These are phyloP conservation scores for Scaptomyza cyrtandrae DNA, from an alignment of 2,888 invertebrate species.

Conservation along the genomic window DNA sequence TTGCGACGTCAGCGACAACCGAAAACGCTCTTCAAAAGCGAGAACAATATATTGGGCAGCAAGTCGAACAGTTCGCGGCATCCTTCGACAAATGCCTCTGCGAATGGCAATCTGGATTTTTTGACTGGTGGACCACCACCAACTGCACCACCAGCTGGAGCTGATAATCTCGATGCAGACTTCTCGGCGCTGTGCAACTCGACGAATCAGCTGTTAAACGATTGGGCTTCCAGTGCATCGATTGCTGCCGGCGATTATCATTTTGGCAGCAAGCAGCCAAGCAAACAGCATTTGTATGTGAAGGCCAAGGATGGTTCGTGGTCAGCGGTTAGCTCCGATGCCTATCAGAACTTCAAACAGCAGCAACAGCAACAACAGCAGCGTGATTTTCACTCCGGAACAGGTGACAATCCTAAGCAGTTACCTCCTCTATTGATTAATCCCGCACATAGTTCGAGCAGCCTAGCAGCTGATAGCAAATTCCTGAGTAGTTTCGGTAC, in stretches of 20 bases:
- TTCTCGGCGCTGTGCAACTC: constrained; percentile 79
- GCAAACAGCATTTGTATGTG: constrained; percentile 83
- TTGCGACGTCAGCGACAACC: constrained; percentile 83
- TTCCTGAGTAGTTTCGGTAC: constrained; percentile 84
- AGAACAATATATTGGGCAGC: constrained; percentile 82
- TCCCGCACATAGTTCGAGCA: constrained; percentile 66
- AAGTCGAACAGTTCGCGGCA: constrained; percentile 35
- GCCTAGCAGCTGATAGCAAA: constrained; percentile 79
- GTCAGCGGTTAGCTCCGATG: constrained; percentile 83
- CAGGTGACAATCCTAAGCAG: constrained; percentile 73
- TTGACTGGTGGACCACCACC: constrained; percentile 67
- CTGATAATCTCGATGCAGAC: constrained; percentile 66
- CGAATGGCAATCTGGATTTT: constrained; percentile 69
- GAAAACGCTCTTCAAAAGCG: constrained; percentile 83
- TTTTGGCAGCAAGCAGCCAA: constrained; percentile 83
- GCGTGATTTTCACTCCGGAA: constrained; percentile 59
- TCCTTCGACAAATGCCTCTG: not conserved
- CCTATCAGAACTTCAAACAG: constrained; percentile 82
- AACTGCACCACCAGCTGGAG: not conserved
- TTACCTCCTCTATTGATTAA: constrained; percentile 52
- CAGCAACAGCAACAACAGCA: constrained; percentile 68
- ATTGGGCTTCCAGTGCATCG: constrained; percentile 81
- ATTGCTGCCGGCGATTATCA: constrained; percentile 79
- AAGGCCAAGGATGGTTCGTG: constrained; percentile 84
- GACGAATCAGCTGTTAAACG: constrained; percentile 81